phyloP scores from a whole-genome alignment of 2,113 vertebrate species.

The Takifugu flavidus region DNA sequence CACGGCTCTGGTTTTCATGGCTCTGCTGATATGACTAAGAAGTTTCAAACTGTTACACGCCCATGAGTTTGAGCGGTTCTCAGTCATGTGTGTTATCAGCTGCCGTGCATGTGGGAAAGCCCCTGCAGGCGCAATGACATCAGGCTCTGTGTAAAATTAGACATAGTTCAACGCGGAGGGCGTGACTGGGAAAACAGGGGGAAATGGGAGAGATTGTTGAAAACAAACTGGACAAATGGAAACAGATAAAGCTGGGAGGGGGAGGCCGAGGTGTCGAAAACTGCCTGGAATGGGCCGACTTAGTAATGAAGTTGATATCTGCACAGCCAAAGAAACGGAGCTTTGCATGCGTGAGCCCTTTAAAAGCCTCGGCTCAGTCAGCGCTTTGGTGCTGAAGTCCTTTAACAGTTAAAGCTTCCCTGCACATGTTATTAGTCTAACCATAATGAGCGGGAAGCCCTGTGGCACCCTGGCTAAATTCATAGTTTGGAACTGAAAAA shows the following conservation, averaged over 20 bases:
- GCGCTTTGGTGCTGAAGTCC: constrained; percentile 32
- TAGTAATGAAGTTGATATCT: too few species aligned
- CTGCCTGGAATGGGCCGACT: too few species aligned
- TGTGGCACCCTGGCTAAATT: constrained; percentile 40
- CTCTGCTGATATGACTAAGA: constrained; percentile 51
- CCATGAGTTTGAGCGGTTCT: constrained; percentile 63
- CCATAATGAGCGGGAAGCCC: constrained; percentile 32
- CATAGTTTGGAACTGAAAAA: constrained; percentile 45
- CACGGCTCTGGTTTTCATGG: constrained; percentile 42
- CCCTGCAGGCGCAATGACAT: constrained; percentile 65
- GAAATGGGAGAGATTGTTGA: constrained; percentile 41
- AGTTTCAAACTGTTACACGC: constrained; percentile 60
- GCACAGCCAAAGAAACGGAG: constrained; percentile 15
- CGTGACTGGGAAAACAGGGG: constrained; percentile 51
- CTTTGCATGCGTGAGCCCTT: constrained; percentile 19
- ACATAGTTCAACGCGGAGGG: constrained; percentile 56
- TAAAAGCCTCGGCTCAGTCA: constrained; percentile 26
- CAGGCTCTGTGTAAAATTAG: constrained; percentile 54
- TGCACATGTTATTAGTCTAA: constrained; percentile 40
- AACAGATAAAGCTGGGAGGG: constrained; percentile 25
- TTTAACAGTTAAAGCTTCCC: constrained; percentile 24
- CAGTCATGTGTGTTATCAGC: constrained; percentile 71
- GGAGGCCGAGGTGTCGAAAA: too few species aligned
- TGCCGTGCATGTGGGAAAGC: constrained; percentile 69
- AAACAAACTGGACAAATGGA: constrained; percentile 35